These are phyloP conservation scores for Mustela erminea DNA, from an alignment of 2,797 vertebrate genomes.

Conservation along the genomic window DNA sequence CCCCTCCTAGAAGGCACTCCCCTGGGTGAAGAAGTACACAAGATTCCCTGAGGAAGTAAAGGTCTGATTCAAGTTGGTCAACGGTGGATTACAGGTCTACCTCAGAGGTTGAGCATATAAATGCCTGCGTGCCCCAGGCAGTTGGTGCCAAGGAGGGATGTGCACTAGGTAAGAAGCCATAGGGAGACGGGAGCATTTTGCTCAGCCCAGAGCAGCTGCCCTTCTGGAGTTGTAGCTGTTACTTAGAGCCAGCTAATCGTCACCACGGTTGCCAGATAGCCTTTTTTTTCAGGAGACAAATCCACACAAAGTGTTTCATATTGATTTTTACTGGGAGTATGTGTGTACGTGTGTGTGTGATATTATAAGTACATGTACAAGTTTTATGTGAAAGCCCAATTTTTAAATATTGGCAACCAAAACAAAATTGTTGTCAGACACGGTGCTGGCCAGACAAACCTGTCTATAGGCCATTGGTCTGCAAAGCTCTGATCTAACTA, in stretches of 20 bases:
- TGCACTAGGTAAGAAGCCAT: fast-evolving
- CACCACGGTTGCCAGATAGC: background rate
- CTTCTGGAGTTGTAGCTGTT: background rate
- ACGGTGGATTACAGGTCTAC: background rate
- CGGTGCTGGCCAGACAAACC: background rate
- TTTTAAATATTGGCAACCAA: slow-evolving; percentile 47
- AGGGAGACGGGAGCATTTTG: background rate
- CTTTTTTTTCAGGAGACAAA: slow-evolving; percentile 41
- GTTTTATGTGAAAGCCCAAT: slow-evolving; percentile 20
- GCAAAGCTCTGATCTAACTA: background rate
- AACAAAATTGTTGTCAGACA: slow-evolving; percentile 15
- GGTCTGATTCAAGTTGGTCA: background rate
- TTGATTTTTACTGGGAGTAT: slow-evolving; percentile 37
- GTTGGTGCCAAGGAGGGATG: background rate
- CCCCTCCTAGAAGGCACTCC: background rate
- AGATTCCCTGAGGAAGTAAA: background rate
- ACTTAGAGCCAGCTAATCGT: background rate
- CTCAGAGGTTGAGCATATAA: background rate
- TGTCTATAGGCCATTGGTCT: background rate
- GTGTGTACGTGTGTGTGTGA: background rate
- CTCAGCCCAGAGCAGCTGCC: background rate
- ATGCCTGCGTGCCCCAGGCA: fast-evolving
- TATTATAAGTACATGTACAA: background rate
- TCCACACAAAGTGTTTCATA: background rate
- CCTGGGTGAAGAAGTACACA: background rate